These are phyloP conservation scores for Euwallacea fornicatus DNA, from an alignment of 1,140 invertebrate species.

Conservation along the genomic window DNA sequence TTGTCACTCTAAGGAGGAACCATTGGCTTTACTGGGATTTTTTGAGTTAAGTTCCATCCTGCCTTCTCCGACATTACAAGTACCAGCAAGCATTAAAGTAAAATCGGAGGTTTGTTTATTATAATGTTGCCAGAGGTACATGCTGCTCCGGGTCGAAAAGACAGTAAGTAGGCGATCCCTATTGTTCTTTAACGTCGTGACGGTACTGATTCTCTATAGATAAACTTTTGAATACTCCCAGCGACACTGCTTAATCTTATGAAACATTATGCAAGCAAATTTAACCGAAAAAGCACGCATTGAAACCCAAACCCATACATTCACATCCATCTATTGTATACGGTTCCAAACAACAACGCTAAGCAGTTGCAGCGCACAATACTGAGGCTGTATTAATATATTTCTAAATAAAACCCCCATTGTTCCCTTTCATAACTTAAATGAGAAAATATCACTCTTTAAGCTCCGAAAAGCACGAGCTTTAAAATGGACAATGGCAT, in stretches of 20 bases:
- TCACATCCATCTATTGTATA: slow-evolving; percentile 10
- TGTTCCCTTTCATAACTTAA: slow-evolving; percentile 35
- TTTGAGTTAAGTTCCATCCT: slow-evolving; percentile 4
- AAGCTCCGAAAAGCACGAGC: slow-evolving; percentile 30
- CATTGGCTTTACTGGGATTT: too few species aligned
- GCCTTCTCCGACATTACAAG: slow-evolving; percentile 20
- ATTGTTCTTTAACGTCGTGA: slow-evolving; percentile 30
- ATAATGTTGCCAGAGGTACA: slow-evolving; percentile 24
- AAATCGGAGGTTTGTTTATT: slow-evolving; percentile 33
- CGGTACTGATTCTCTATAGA: slow-evolving; percentile 10
- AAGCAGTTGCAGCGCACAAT: slow-evolving; percentile 19
- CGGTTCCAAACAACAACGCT: slow-evolving; percentile 13
- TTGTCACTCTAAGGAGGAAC: too few species aligned
- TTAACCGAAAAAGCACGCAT: not conserved
- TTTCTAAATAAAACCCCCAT: slow-evolving; percentile 30
- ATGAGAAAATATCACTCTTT: slow-evolving; percentile 34
- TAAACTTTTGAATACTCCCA: not conserved
- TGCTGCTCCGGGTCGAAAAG: slow-evolving; percentile 11
- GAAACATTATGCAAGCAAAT: too few species aligned
- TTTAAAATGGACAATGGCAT: slow-evolving; percentile 29
- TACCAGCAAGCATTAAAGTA: slow-evolving; percentile 23
- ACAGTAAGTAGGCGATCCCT: slow-evolving; percentile 29
- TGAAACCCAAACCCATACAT: not conserved
- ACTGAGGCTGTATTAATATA: slow-evolving; percentile 28
- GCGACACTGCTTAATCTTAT: too few species aligned